A percentile compares a stretch with the other conserved stretches of the same genome.
These are phyloP conservation scores for Micrasema longulum DNA, from an alignment of 1,140 invertebrate species.

Conservation along the genomic window DNA sequence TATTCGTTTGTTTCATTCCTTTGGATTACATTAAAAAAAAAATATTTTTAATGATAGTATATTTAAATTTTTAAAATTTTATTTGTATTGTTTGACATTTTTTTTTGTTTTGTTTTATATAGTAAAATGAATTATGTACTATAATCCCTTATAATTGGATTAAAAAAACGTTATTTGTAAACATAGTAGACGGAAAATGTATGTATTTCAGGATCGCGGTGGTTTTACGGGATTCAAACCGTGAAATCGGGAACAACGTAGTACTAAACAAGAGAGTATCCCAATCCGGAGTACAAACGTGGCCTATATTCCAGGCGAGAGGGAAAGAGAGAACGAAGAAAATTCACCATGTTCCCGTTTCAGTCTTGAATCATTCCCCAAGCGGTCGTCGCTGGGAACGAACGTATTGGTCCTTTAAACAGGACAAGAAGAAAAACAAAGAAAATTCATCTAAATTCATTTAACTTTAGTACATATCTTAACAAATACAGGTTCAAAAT, in stretches of 20 bases:
- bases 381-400: constrained; percentile 26
- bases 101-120: no score
- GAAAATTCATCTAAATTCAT: neutral
- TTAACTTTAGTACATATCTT: no score
- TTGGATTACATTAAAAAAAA: no score
- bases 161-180: no score
- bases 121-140: no score
- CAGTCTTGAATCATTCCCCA: constrained; percentile 31
- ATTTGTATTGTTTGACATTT: no score
- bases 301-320: constrained; percentile 20
- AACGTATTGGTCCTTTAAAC: constrained; percentile 25
- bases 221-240: neutral
- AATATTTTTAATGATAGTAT: no score
- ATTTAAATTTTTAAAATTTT: no score
- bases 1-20: no score
- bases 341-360: constrained; percentile 29
- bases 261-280: constrained; percentile 11
- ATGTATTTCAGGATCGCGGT: neutral
- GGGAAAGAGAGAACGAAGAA: constrained; percentile 29
- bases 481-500: no score
- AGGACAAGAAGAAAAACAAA: constrained; percentile 36
- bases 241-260: neutral
- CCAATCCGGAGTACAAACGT: constrained; percentile 20
- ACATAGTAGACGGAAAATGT: no score
- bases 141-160: no score